These are phyloP conservation scores for Clupea harengus DNA, from an alignment of 2,113 vertebrate species.

Conservation along the genomic window DNA sequence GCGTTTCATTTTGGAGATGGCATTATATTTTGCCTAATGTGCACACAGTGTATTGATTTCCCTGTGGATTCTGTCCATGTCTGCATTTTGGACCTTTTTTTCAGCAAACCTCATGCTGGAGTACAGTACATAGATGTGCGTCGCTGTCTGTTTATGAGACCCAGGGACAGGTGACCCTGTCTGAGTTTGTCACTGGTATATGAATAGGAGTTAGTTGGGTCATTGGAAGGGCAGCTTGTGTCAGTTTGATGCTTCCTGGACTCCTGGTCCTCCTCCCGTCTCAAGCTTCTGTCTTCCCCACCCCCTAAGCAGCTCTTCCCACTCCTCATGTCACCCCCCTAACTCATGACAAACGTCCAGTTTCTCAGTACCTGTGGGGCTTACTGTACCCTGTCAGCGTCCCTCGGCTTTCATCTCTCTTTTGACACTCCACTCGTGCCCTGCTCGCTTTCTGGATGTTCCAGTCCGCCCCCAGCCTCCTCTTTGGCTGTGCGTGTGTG, in stretches of 20 bases:
- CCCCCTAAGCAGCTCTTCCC: background rate
- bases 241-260: slow-evolving; percentile 29
- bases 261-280: slow-evolving; percentile 20
- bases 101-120: background rate
- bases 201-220: slow-evolving; percentile 29
- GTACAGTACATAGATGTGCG: background rate
- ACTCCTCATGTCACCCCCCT: background rate
- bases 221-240: slow-evolving; percentile 23
- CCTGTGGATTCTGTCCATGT: background rate
- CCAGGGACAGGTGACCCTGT: background rate
- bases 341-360: background rate
- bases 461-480: slow-evolving; percentile 36
- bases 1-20: background rate
- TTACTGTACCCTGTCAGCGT: background rate
- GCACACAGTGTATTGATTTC: slow-evolving; percentile 3
- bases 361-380: background rate
- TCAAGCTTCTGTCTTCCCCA: background rate
- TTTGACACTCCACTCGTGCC: background rate
- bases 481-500: background rate
- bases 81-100: background rate
- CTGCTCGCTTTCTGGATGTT: background rate
- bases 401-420: background rate
- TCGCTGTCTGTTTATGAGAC: slow-evolving; percentile 26
- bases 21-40: slow-evolving; percentile 12
- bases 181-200: slow-evolving; percentile 13